Evolutionary conservation across 1,140 invertebrate species (phyloP).

Genomic region (Neuroterus valhalla): DNA sequence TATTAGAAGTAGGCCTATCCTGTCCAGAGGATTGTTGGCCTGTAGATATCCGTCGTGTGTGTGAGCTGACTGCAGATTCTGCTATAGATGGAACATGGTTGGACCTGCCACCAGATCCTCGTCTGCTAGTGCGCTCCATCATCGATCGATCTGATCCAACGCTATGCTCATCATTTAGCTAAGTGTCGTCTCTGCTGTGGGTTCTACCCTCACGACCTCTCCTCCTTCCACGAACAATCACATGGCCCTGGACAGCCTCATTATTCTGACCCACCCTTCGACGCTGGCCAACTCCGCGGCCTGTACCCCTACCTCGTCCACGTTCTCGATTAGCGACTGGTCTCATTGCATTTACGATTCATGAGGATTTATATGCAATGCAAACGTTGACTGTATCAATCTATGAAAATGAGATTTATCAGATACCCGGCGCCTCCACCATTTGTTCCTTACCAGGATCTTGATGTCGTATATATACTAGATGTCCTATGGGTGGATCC

Average conservation of each 20-base stretch:
- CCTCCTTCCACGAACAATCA: too few species aligned
- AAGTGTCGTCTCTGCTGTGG: background rate
- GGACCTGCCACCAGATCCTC: too few species aligned
- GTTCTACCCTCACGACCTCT: too few species aligned
- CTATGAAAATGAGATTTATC: too few species aligned
- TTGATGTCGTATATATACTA: too few species aligned
- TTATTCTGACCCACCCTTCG: background rate
- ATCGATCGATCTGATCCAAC: background rate
- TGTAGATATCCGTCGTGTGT: background rate
- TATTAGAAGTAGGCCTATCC: background rate
- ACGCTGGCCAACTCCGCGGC: background rate
- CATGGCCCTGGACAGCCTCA: too few species aligned
- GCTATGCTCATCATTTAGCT: background rate
- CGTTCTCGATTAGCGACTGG: too few species aligned
- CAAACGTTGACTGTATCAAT: too few species aligned
- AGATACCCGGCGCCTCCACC: slow-evolving; percentile 2
- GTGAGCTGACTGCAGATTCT: too few species aligned
- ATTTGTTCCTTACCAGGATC: too few species aligned
- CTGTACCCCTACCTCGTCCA: background rate
- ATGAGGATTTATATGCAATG: background rate
- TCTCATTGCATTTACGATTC: background rate
- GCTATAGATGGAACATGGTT: too few species aligned
- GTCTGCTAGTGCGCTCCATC: background rate
- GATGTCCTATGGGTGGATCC: too few species aligned
- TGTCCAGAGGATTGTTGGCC: background rate